Evolutionary conservation across 2,113 vertebrate species (phyloP).

Genomic region (Chamaetylas fuelleborni): DNA sequence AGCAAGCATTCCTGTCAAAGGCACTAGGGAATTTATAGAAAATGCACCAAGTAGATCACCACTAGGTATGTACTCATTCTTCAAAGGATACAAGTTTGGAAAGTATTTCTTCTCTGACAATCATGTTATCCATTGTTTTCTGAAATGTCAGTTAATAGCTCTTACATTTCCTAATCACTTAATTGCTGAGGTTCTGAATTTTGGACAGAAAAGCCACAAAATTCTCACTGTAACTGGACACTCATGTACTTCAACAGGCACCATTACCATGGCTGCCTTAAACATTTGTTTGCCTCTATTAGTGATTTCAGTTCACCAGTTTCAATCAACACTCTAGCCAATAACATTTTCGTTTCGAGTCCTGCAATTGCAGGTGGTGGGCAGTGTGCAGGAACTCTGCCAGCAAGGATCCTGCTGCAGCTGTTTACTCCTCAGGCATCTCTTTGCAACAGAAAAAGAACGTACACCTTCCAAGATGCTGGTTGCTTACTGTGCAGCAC

Average conservation of each 20-base stretch:
- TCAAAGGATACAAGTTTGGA: not conserved
- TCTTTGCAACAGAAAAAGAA: not conserved
- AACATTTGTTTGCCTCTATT: not conserved
- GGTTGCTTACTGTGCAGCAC: not conserved
- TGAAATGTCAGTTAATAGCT: not conserved
- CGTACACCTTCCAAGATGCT: fast-evolving
- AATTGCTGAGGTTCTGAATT: not conserved
- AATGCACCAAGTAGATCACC: not conserved
- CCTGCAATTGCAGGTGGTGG: not conserved
- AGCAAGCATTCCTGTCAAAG: not conserved
- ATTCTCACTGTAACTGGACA: not conserved
- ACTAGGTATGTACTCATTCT: not conserved
- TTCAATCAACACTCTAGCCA: not conserved
- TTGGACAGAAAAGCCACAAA: not conserved
- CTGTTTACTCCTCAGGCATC: not conserved
- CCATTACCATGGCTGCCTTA: not conserved
- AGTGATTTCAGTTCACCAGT: not conserved
- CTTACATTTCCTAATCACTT: not conserved
- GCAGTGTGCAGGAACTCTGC: not conserved
- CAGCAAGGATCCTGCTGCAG: not conserved
- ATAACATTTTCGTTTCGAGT: not conserved
- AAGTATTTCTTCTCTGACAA: not conserved
- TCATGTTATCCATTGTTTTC: not conserved
- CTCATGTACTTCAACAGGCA: not conserved
- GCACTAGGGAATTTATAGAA: not conserved